Percentiles rank a stretch among this genome's conserved stretches.
Conservation (phyloP, 1,140 invertebrate genomes). For the Drosophila lini region DNA sequence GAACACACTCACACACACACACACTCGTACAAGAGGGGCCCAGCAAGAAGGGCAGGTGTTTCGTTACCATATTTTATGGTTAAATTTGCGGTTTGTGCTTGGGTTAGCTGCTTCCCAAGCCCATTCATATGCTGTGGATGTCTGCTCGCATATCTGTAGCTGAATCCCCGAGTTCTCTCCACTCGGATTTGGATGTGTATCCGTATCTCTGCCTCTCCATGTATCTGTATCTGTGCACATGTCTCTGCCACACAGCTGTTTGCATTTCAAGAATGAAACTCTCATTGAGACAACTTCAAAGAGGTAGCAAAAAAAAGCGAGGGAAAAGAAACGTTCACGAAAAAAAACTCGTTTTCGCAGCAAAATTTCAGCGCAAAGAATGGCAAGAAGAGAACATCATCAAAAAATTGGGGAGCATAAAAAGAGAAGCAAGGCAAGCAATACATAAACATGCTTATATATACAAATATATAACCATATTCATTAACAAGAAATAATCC, state of each 20-base stretch:
- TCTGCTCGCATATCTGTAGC: slow-evolving; percentile 31
- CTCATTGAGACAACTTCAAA: slow-evolving; percentile 59
- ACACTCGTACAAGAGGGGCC: neutral
- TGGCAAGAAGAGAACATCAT: slow-evolving; percentile 44
- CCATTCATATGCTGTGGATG: slow-evolving; percentile 66
- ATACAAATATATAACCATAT: neutral
- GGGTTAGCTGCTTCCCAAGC: slow-evolving; percentile 38
- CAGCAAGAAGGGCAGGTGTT: slow-evolving; percentile 65
- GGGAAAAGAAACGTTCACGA: slow-evolving; percentile 18
- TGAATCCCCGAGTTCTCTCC: slow-evolving; percentile 11
- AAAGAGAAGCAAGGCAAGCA: slow-evolving; percentile 23
- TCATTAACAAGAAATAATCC: slow-evolving; percentile 5
- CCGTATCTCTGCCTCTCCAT: slow-evolving; percentile 13
- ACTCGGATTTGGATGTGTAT: slow-evolving; percentile 12
- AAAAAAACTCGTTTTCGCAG: slow-evolving; percentile 67
- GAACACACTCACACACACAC: neutral
- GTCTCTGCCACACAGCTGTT: slow-evolving; percentile 69
- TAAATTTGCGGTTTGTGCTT: slow-evolving; percentile 57
- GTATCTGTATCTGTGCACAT: slow-evolving; percentile 30
- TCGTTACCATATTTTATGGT: slow-evolving; percentile 76
- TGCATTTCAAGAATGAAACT: slow-evolving; percentile 80
- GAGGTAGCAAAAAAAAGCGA: neutral
- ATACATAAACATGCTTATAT: neutral
- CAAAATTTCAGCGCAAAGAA: slow-evolving; percentile 65
- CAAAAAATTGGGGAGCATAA: slow-evolving; percentile 51